Percentiles rank a stretch among this genome's conserved stretches.
Conservation (phyloP, 2,797 vertebrate genomes). For the Phyllotis vaccarum region DNA sequence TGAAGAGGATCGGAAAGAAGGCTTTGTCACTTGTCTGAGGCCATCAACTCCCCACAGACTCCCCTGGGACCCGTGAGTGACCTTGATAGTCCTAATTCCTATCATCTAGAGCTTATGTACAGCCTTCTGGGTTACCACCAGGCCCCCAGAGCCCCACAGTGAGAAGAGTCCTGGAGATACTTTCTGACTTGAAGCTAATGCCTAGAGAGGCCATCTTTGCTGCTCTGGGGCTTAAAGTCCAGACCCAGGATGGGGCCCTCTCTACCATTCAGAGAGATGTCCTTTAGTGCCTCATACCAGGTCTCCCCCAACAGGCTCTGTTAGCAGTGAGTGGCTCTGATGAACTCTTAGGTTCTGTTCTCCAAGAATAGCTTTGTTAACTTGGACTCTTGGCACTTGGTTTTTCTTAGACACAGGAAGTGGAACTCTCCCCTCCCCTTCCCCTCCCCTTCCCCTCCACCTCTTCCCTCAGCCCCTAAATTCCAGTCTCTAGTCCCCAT, state of each 20-base stretch:
- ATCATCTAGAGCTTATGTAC: not conserved
- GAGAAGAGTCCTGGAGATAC: not conserved
- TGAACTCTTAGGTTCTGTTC: not conserved
- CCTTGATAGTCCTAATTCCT: not conserved
- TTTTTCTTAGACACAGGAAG: not conserved
- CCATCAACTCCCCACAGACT: not conserved
- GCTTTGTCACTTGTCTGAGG: not conserved
- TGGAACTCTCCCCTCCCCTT: not conserved
- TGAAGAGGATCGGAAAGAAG: not conserved
- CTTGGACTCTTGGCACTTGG: not conserved
- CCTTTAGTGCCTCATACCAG: not conserved
- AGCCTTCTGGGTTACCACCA: not conserved
- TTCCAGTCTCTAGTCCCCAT: not conserved
- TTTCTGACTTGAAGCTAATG: slow-evolving; percentile 33
- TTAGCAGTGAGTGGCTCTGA: not conserved
- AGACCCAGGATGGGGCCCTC: not conserved
- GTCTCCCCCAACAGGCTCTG: not conserved
- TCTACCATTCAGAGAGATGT: not conserved
- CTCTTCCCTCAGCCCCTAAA: not conserved
- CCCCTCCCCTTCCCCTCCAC: not conserved
- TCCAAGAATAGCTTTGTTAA: not conserved
- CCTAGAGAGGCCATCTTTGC: not conserved
- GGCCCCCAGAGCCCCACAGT: not conserved
- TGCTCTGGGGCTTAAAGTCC: not conserved
- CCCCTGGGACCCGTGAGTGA: too few relatives aligned